Evolutionary conservation across 2,888 invertebrate genomes (phyloP), one percentile per base, ranked within the genome.

Genomic region (Dromius quadrimaculatus): DNA sequence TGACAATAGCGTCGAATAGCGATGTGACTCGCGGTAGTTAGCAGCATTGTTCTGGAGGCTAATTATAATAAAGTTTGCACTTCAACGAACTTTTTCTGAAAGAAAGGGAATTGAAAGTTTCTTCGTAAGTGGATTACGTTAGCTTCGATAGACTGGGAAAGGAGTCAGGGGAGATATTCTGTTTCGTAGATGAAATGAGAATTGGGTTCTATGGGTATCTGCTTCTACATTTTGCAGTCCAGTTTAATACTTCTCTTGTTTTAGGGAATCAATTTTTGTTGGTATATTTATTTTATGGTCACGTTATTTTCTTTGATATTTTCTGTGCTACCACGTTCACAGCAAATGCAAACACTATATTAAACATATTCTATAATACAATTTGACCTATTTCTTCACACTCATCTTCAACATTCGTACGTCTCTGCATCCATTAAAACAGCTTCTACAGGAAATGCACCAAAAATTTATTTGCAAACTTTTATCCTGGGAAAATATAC

Each of bases 1-100:
- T 38, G 38, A 5, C 11, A 38, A 38, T 38, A 38, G 41, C 41
- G 1, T 36, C 13, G 15, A 41, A 41, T 41, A 41, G 41, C 2
- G 41, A 41, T 13, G 15, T 23, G 11, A 28, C 28, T 23, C 15
- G n/a, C 15, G n/a, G n/a, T 28, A 41, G 15, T 41, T 36, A 6
- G 8, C 36, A n/a, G 9, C 3, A 11, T 36, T 47, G 20, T 47
- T 47, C 23, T 47, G 5, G 47, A 3, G n/a, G 47, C 6, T 54
- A 54, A 54, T 54, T 54, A 54, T 54, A 54, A 54, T 54, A 54
- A 54, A 54, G 50, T 54, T 54, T 23, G 8, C 17, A 13, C 23
- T 54, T 54, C 2, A 54, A 6, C 4, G 15, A 54, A 54, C 28
- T 54, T 54, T 28, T 54, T 54, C 28, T 15, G 28, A 2, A 41